A percentile compares a stretch with the other conserved stretches of the same genome.
phyloP scores from a whole-genome alignment of 1,140 invertebrate species.

The Drosophila willistoni region DNA sequence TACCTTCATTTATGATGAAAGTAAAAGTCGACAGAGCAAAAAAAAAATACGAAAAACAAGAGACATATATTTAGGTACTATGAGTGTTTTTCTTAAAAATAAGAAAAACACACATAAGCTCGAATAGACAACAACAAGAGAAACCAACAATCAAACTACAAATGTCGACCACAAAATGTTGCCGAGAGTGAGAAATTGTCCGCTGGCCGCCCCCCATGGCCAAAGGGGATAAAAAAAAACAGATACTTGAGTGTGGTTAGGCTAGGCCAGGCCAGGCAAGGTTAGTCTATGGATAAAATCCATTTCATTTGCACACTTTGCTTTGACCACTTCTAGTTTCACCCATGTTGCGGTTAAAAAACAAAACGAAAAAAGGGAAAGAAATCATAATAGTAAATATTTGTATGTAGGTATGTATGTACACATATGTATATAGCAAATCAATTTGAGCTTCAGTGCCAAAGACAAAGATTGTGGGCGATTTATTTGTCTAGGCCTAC shows the following conservation, averaged over 20 bases:
- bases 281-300: neutral
- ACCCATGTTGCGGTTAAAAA: conserved; percentile 16
- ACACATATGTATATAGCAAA: conserved; percentile 52
- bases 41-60: conserved; percentile 21
- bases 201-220: conserved; percentile 1
- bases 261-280: too few species aligned
- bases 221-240: neutral
- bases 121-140: conserved; percentile 15
- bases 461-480: conserved; percentile 53
- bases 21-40: conserved; percentile 46
- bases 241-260: neutral
- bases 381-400: conserved; percentile 28
- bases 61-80: neutral
- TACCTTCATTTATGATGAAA: conserved; percentile 29
- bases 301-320: conserved; percentile 19
- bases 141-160: conserved; percentile 34
- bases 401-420: conserved; percentile 15
- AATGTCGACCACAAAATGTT: conserved; percentile 50
- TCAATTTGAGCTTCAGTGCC: conserved; percentile 57
- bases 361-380: conserved; percentile 15
- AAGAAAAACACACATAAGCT: conserved; percentile 41
- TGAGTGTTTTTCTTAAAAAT: conserved; percentile 27
- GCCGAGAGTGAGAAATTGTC: conserved; percentile 44
- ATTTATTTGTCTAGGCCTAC: conserved; percentile 61
- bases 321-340: conserved; percentile 35